Evolutionary conservation across 2,113 vertebrate species (phyloP).

Genomic region (Odobenus rosmarus): DNA sequence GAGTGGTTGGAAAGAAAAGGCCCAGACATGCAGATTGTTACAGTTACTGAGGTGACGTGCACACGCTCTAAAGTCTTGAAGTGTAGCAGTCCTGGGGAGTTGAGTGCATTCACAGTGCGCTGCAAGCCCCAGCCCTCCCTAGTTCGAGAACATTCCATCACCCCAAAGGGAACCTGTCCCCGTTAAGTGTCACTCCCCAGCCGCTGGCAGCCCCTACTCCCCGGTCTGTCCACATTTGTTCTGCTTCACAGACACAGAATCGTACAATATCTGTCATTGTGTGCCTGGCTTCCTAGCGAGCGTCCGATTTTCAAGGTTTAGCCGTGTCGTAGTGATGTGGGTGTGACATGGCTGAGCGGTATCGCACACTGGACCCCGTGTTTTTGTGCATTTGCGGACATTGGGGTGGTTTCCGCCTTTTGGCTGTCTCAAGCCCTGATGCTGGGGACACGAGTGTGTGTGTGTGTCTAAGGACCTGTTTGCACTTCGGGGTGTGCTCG

Average conservation of each 20-base stretch:
- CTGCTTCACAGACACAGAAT: background rate
- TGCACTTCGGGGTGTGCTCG: fast-evolving
- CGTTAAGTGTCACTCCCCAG: background rate
- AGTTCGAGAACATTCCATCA: background rate
- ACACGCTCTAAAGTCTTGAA: fast-evolving
- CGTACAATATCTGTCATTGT: fast-evolving
- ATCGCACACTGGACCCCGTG: fast-evolving
- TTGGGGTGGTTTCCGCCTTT: fast-evolving
- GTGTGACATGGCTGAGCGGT: fast-evolving
- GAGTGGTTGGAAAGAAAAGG: background rate
- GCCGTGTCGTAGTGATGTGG: fast-evolving
- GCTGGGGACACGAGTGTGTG: fast-evolving
- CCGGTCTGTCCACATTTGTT: fast-evolving
- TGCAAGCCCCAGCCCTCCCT: background rate
- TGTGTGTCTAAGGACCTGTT: fast-evolving
- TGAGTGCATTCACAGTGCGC: fast-evolving
- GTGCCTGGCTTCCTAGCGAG: background rate
- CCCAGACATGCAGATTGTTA: fast-evolving
- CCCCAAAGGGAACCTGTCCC: background rate
- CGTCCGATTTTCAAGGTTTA: fast-evolving
- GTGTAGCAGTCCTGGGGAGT: background rate
- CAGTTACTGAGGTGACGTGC: background rate
- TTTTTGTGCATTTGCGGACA: fast-evolving
- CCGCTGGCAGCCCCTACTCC: background rate
- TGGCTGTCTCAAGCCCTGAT: fast-evolving